These are phyloP conservation scores for Brachypalpus laphriformis DNA, from an alignment of 2,888 invertebrate species.

Conservation along the genomic window DNA sequence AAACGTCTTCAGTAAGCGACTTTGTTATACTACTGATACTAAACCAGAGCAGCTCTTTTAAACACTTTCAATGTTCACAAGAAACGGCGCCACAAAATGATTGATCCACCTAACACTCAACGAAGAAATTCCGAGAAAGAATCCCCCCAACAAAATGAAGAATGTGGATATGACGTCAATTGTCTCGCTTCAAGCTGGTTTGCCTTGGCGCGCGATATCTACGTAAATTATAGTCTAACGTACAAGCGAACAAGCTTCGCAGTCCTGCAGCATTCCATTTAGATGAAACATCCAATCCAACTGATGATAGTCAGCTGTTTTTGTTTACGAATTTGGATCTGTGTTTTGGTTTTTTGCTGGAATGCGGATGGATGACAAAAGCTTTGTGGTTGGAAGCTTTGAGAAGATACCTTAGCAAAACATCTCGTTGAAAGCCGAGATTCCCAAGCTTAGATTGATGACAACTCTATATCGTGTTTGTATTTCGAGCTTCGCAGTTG, in stretches of 20 bases:
- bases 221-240: conserved; percentile 24
- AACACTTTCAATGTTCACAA: conserved; percentile 32
- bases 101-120: conserved; percentile 29
- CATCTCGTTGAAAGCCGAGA: background rate
- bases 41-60: conserved; percentile 52
- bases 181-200: conserved; percentile 22
- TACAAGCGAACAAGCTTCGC: conserved; percentile 35
- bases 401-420: background rate
- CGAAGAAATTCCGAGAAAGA: conserved; percentile 53
- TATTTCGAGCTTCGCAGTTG: background rate
- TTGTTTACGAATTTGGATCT: conserved; percentile 29
- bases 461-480: conserved; percentile 9
- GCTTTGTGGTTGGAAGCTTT: conserved; percentile 24
- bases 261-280: conserved; percentile 50
- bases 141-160: conserved; percentile 39
- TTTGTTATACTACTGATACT: conserved; percentile 40
- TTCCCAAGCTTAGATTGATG: conserved; percentile 13
- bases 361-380: conserved; percentile 56
- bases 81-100: conserved; percentile 27
- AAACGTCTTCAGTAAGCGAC: conserved; percentile 55
- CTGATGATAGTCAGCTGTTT: conserved; percentile 41
- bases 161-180: conserved; percentile 55
- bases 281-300: conserved; percentile 27
- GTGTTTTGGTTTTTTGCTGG: conserved; percentile 30
- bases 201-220: conserved; percentile 27